Evolutionary conservation across 2,113 vertebrate genomes (phyloP).

Genomic region (Rhinoptilus africanus): DNA sequence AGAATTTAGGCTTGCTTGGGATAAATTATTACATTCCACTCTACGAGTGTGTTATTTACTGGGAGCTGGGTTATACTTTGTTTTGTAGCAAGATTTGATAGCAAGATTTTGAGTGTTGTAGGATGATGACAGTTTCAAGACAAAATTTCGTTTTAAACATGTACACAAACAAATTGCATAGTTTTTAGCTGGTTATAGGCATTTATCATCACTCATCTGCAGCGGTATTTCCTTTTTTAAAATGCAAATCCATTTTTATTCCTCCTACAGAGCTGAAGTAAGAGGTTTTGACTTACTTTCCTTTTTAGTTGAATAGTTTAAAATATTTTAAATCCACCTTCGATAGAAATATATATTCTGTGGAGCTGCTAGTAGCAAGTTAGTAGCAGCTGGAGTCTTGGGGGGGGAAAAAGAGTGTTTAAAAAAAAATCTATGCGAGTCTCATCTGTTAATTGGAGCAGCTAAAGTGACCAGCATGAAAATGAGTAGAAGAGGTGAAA

Average conservation of each 20-base stretch:
- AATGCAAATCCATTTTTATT: constrained; percentile 31
- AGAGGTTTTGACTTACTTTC: not conserved
- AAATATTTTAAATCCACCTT: not conserved
- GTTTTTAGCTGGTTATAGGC: not conserved
- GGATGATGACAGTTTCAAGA: not conserved
- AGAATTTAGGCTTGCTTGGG: not conserved
- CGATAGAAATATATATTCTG: not conserved
- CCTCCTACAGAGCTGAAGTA: not conserved
- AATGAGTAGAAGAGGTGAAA: not conserved
- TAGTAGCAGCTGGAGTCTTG: constrained; percentile 16
- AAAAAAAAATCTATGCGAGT: constrained; percentile 3
- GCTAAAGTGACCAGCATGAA: not conserved
- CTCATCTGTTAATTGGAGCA: not conserved
- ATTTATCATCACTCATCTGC: constrained; percentile 7
- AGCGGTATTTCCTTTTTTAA: not conserved
- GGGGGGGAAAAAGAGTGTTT: not conserved
- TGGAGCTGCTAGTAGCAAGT: not conserved
- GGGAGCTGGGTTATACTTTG: accelerated
- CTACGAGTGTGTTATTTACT: not conserved
- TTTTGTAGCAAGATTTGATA: not conserved
- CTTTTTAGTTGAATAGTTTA: not conserved
- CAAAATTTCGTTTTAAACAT: not conserved
- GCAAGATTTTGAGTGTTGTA: not conserved
- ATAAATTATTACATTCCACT: not conserved
- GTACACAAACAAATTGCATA: not conserved